phyloP scores from a whole-genome alignment of 2,113 vertebrate species.

The Ariopsis seemanni region DNA sequence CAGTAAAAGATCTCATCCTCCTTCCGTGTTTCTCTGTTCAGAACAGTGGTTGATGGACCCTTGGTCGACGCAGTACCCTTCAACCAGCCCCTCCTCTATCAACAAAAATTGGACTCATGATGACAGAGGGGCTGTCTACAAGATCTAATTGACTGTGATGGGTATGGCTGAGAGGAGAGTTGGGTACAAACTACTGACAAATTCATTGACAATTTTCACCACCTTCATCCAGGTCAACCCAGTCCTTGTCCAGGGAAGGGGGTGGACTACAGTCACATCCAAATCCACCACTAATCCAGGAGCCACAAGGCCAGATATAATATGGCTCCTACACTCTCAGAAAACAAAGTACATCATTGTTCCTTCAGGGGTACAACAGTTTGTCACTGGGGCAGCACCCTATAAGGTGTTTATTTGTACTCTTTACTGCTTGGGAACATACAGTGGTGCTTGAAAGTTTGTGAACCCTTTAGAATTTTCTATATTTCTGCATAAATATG shows the following conservation, averaged over 20 bases:
- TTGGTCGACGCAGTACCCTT: not conserved
- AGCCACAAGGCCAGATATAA: too few species aligned
- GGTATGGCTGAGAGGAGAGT: not conserved
- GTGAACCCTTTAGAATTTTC: too few species aligned
- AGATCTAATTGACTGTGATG: not conserved
- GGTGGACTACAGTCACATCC: too few species aligned
- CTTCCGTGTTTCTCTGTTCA: not conserved
- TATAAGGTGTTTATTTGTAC: too few species aligned
- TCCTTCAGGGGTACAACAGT: too few species aligned
- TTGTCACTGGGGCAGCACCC: too few species aligned
- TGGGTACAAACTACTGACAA: not conserved
- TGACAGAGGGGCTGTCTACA: not conserved
- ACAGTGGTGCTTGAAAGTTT: too few species aligned
- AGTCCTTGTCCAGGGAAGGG: not conserved
- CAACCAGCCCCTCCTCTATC: not conserved
- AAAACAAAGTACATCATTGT: too few species aligned
- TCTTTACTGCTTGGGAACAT: too few species aligned
- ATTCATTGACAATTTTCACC: not conserved
- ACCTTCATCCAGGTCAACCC: not conserved
- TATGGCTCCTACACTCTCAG: too few species aligned
- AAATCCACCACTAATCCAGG: too few species aligned
- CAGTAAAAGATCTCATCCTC: not conserved
- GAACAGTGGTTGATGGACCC: not conserved
- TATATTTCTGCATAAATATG: too few species aligned
- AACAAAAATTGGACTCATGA: not conserved